A percentile compares a stretch with the other conserved stretches of the same genome.
phyloP scores from a whole-genome alignment of 2,113 vertebrate species.

The human region GRCh38 chr5:126279001-126279500 shows the following conservation, averaged over 20 bases:
- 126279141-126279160: neutral
- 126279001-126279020: neutral
- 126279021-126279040: neutral
- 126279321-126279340: neutral
- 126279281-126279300: neutral
- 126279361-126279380: neutral
- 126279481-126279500: neutral
- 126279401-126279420: neutral
- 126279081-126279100: neutral
- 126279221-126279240: neutral
- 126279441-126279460: neutral
- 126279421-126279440: constrained; percentile 3
- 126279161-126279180: neutral
- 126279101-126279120: neutral
- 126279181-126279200: neutral
- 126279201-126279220: neutral
- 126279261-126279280: neutral
- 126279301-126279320: neutral
- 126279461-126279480: neutral
- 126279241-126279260: neutral
- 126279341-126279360: neutral
- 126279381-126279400: neutral
- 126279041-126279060: neutral
- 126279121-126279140: neutral
- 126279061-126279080: neutral